Base-by-base conservation (phyloP, 2,113 vertebrate genomes). In the Holacanthus passer region DNA sequence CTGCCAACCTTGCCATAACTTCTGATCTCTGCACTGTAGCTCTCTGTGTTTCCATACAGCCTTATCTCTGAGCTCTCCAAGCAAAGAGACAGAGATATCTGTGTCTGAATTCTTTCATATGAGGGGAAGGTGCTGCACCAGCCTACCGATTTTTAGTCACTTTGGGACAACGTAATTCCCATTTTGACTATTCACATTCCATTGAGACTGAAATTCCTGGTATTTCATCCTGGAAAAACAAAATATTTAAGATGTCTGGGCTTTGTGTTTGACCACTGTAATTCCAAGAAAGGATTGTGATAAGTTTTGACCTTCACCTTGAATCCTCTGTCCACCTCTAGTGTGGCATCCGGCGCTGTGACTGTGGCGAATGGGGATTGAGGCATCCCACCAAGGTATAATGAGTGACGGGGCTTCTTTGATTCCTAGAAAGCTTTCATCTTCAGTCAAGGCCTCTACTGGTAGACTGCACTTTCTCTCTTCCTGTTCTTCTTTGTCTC, bases 401-500 rank as follows among this genome's bases (percentile, higher is more conserved):
- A 90, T 92, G 92, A 94, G 86, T 91, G 89, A 91, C 50, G 82
- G 89, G 73, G 71, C 47, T 88, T 85, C 92, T 94, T 94, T 93
- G 91, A 94, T 93, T 93, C 82, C 80, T 81, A 1, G 47, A 83
- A 88, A 80, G 89, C 93, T 93, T 94, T 94, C 89, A 94, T 94
- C 91, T 93, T 94, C 93, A 90, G 89, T 91, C 92, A 63, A 88
- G 84, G 80, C 87, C 90, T 91, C 83, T 32, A 67, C 85, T 89
- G 85, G 76, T 91, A 86, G 92, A 83, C 82, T 77, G 80, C 84
- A 84, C 85, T 91, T 81, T 89, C 83, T 88, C 84, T 87, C 82
- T 81, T 78, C 84, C 85, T 73, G 77, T 81, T 87, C 87, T 72
- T 79, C 87, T 91, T 93, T 93, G 91, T 93, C 88, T 93, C 64